Percentiles rank a stretch among this genome's conserved stretches.
Evolutionary conservation across 2,113 vertebrate genomes (phyloP).

Genomic region (Python bivittatus): DNA sequence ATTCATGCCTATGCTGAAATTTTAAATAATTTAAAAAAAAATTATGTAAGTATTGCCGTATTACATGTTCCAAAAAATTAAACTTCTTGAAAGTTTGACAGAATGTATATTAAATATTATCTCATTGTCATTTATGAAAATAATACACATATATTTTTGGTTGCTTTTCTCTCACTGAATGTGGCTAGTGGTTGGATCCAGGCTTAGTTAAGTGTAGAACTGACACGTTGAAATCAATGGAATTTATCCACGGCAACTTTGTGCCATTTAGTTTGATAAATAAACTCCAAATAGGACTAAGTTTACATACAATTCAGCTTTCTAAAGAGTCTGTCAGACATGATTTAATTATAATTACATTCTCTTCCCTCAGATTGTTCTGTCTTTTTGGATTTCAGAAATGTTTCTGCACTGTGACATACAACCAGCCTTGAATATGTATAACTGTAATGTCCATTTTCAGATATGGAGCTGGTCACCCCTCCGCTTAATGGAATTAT

Average conservation of each 20-base stretch:
- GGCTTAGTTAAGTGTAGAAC: background rate
- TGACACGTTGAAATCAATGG: background rate
- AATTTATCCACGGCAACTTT: background rate
- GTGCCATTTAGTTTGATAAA: background rate
- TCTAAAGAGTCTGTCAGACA: background rate
- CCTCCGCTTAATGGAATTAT: conserved; percentile 87
- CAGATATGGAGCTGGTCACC: conserved; percentile 83
- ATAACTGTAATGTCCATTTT: background rate
- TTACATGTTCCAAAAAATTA: background rate
- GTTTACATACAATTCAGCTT: background rate
- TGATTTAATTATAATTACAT: background rate
- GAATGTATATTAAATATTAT: background rate
- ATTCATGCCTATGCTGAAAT: background rate
- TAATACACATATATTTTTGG: background rate
- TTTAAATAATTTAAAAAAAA: background rate
- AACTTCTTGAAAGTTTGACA: background rate
- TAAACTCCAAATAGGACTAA: background rate
- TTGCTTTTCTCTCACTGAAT: background rate
- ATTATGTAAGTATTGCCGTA: background rate
- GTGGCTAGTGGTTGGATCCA: background rate
- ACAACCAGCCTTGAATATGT: too few species aligned
- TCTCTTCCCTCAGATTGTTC: background rate
- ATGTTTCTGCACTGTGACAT: background rate
- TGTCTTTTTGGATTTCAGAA: background rate
- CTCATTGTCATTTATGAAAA: background rate